phyloP scores from a whole-genome alignment of 2,888 invertebrate species.

The Pterostichus niger region DNA sequence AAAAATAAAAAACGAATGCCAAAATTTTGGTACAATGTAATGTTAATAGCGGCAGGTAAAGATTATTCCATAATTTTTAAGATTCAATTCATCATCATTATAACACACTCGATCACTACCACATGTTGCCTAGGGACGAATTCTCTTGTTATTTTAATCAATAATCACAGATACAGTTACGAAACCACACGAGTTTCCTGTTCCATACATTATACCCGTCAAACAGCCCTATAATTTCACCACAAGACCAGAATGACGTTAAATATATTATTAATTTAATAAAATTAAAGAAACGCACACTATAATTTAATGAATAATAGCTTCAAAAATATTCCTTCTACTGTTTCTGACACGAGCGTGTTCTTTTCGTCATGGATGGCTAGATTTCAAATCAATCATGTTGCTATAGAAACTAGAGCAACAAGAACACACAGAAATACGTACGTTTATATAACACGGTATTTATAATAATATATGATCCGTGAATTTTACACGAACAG shows the following conservation, averaged over 20 bases:
- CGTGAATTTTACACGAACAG: no score
- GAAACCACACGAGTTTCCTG: slow-evolving; percentile 57
- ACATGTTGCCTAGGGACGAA: slow-evolving; percentile 35
- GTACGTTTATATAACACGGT: not conserved
- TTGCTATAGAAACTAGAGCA: not conserved
- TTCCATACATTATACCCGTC: slow-evolving; percentile 46
- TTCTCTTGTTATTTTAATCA: slow-evolving; percentile 60
- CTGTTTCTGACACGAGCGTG: slow-evolving; percentile 14
- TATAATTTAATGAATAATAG: slow-evolving; percentile 29
- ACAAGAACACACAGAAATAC: not conserved
- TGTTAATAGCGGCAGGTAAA: slow-evolving; percentile 33
- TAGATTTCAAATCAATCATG: slow-evolving; percentile 22
- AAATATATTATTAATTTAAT: slow-evolving; percentile 54
- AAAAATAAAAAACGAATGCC: not conserved
- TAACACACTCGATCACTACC: slow-evolving; percentile 45
- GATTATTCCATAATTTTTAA: slow-evolving; percentile 57
- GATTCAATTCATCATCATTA: slow-evolving; percentile 53
- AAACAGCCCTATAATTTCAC: slow-evolving; percentile 38
- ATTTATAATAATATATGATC: no score
- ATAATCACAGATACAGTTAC: slow-evolving; percentile 62
- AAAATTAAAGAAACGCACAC: slow-evolving; percentile 51
- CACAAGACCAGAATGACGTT: slow-evolving; percentile 2
- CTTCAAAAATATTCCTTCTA: slow-evolving; percentile 34
- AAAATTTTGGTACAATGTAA: slow-evolving; percentile 22
- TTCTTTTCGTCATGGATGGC: slow-evolving; percentile 31